phyloP scores from a whole-genome alignment of 2,888 invertebrate species.

The Pollenia labialis region DNA sequence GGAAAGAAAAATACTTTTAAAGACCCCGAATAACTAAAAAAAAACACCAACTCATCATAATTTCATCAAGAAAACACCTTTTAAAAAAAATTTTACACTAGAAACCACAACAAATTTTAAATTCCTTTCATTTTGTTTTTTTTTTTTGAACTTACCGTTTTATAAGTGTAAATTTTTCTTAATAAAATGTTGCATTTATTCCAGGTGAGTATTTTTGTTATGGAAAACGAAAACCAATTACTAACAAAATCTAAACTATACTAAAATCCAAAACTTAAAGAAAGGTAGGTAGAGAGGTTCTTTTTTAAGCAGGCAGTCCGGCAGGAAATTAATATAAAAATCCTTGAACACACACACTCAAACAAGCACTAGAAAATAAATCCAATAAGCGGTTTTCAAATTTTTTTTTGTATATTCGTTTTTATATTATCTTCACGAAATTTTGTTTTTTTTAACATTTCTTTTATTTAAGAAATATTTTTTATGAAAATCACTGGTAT shows the following conservation, averaged over 20 bases:
- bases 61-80: constrained; percentile 11
- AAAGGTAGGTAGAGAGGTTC: neutral
- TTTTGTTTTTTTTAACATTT: neutral
- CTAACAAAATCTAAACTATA: constrained; percentile 2
- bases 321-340: constrained; percentile 51
- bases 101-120: neutral
- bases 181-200: constrained; percentile 47
- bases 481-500: neutral
- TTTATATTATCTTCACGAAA: neutral
- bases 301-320: neutral
- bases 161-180: constrained; percentile 28
- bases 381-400: constrained; percentile 36
- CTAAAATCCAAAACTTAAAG: constrained; percentile 59
- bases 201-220: constrained; percentile 54
- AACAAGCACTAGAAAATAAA: constrained; percentile 32
- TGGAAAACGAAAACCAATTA: constrained; percentile 5
- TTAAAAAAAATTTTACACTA: neutral
- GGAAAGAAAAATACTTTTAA: neutral
- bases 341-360: constrained; percentile 28
- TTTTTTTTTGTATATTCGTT: neutral
- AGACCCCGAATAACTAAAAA: neutral
- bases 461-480: neutral
- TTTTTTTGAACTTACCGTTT: constrained; percentile 58
- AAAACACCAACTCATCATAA: constrained; percentile 39
- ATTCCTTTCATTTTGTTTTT: neutral